Conservation (phyloP, 2,797 vertebrate genomes). For the Poeciliopsis paucimaculata region DNA sequence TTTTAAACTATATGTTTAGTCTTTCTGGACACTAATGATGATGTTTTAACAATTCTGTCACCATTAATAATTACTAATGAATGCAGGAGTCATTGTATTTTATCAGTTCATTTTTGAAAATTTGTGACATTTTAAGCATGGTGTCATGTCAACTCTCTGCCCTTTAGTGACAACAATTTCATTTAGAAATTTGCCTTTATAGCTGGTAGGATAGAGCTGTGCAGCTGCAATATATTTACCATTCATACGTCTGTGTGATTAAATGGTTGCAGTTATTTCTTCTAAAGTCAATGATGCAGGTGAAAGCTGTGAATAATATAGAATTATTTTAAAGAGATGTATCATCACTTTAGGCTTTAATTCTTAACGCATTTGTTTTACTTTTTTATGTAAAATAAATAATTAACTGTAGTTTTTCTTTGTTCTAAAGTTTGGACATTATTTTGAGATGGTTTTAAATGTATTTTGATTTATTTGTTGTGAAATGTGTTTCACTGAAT, state of each 20-base stretch:
- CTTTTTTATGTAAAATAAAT: no score
- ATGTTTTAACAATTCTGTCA: background rate
- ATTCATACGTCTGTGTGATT: background rate
- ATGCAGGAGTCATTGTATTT: background rate
- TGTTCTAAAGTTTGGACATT: background rate
- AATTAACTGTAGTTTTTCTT: background rate
- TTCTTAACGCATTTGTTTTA: background rate
- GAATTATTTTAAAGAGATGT: background rate
- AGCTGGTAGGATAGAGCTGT: background rate
- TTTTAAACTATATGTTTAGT: background rate
- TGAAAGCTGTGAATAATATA: background rate
- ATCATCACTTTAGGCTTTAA: background rate
- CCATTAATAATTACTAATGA: background rate
- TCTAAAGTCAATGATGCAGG: background rate
- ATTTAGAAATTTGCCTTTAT: background rate
- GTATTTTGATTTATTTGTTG: background rate
- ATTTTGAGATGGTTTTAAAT: background rate
- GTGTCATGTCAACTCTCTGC: background rate
- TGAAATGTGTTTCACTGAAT: background rate
- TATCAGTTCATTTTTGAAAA: background rate
- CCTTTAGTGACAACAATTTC: background rate
- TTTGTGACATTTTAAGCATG: background rate
- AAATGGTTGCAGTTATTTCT: background rate
- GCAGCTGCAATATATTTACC: background rate
- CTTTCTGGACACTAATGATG: background rate